A percentile compares a stretch with the other conserved stretches of the same genome.
Evolutionary conservation across 2,888 invertebrate genomes (phyloP).

Genomic region (Hymenopus coronatus): DNA sequence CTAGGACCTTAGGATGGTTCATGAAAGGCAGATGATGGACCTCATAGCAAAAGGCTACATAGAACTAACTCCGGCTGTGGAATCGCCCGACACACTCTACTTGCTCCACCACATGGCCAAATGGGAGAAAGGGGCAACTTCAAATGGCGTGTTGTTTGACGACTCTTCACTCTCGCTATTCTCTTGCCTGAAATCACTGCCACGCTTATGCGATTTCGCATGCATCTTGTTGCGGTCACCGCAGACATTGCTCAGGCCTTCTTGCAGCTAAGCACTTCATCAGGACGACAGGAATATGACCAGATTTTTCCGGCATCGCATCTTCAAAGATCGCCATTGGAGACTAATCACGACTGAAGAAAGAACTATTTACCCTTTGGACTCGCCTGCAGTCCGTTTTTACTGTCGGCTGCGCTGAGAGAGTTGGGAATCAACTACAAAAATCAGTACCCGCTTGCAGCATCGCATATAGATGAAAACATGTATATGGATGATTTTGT

Average conservation of each 20-base stretch:
- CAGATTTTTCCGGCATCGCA: not conserved
- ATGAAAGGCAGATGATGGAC: not conserved
- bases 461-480: not conserved
- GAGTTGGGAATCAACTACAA: not conserved
- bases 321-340: not conserved
- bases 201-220: too few species aligned
- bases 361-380: not conserved
- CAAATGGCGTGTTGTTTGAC: not conserved
- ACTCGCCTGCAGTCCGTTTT: not conserved
- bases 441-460: not conserved
- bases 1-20: not conserved
- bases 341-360: not conserved
- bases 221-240: too few species aligned
- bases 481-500: slow-evolving; percentile 6
- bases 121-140: not conserved
- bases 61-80: not conserved
- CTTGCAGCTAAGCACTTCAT: not conserved
- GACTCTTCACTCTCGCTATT: not conserved
- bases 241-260: too few species aligned
- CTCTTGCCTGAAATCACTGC: too few species aligned
- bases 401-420: not conserved
- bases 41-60: not conserved
- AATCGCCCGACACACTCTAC: not conserved
- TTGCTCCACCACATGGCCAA: not conserved
- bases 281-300: not conserved